These are phyloP conservation scores for Halcyon chelicuti DNA, from an alignment of 2,797 vertebrate species.

Conservation along the genomic window DNA sequence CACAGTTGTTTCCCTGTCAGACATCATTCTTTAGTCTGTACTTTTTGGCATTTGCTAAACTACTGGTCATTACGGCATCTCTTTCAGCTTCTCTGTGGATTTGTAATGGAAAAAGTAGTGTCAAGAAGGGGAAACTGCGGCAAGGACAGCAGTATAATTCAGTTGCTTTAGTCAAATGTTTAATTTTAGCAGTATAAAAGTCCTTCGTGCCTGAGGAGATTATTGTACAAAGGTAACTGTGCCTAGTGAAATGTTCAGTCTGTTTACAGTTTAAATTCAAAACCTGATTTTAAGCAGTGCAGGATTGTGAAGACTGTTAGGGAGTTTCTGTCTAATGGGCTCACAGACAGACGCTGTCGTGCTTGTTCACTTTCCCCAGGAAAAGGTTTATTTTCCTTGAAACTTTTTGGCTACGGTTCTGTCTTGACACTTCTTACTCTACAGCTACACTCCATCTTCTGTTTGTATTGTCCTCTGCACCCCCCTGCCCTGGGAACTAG, in stretches of 20 bases:
- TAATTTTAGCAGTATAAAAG: neutral
- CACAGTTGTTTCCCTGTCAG: neutral
- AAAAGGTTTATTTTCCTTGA: neutral
- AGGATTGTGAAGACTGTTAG: neutral
- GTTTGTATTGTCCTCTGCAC: neutral
- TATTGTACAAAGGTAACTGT: neutral
- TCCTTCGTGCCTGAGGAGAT: neutral
- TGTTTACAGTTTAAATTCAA: neutral
- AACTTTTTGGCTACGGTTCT: neutral
- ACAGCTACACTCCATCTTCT: neutral
- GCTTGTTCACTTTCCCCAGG: neutral
- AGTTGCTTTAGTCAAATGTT: neutral
- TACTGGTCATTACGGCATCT: neutral
- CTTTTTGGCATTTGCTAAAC: neutral
- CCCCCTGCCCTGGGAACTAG: neutral
- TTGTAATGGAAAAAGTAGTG: neutral
- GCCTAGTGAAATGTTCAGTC: neutral
- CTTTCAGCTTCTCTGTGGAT: neutral
- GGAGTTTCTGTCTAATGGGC: rapidly evolving
- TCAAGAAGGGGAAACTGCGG: neutral
- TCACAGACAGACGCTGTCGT: neutral
- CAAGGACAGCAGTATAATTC: neutral
- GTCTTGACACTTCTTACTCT: neutral
- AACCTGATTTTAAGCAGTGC: neutral
- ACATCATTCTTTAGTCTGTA: neutral